Evolutionary conservation across 2,113 vertebrate species (phyloP).

Genomic region (Aix galericulata): DNA sequence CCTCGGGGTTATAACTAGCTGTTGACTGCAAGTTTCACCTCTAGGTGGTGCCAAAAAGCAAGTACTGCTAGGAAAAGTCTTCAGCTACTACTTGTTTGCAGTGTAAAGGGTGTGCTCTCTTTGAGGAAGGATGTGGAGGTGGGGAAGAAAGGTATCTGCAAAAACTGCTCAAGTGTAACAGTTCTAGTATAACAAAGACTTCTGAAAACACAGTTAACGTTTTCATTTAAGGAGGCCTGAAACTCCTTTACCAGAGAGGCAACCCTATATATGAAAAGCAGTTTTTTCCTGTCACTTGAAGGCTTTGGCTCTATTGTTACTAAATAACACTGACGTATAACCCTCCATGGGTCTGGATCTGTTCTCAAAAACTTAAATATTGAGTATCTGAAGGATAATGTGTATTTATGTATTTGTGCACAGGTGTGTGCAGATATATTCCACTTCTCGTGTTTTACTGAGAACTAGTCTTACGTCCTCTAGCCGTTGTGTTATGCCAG

Average conservation of each 20-base stretch:
- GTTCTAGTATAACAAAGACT: too few relatives aligned
- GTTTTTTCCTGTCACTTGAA: neutral
- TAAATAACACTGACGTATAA: neutral
- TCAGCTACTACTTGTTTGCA: fast-evolving
- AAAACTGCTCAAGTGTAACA: too few relatives aligned
- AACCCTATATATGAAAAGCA: fast-evolving
- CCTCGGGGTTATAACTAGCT: fast-evolving
- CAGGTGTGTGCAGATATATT: fast-evolving
- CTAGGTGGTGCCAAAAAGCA: neutral
- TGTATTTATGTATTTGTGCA: fast-evolving
- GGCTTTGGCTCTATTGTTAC: neutral
- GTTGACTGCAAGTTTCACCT: neutral
- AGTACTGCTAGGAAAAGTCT: neutral
- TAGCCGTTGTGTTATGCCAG: neutral
- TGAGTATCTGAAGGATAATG: fast-evolving
- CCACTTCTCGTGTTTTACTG: too few relatives aligned
- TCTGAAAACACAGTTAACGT: neutral
- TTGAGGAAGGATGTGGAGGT: neutral
- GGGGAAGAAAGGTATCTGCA: neutral
- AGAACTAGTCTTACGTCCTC: fast-evolving
- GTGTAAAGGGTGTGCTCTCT: too few relatives aligned
- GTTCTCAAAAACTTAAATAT: neutral
- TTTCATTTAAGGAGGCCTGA: neutral
- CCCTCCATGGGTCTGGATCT: neutral
- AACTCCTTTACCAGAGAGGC: neutral